Evolutionary conservation across 64 coral and sea anemone species (phyloP).

Genomic region (Catalaphyllia jardinei): DNA sequence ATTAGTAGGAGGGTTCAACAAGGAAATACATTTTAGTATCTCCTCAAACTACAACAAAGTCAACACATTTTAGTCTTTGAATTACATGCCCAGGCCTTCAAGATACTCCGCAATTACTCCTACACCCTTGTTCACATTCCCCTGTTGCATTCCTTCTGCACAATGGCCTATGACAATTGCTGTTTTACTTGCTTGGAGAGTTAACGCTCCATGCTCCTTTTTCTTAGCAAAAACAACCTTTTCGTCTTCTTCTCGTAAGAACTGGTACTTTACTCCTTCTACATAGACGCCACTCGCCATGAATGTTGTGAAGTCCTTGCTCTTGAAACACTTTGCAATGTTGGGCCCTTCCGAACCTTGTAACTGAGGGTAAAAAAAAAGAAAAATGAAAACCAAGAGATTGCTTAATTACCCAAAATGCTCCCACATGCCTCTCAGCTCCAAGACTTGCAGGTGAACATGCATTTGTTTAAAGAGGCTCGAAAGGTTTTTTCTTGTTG

Average conservation of each 20-base stretch:
- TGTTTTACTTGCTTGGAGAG: slow-evolving; percentile 63
- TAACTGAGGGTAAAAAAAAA: neutral
- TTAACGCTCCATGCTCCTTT: slow-evolving; percentile 37
- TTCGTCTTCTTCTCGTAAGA: slow-evolving; percentile 48
- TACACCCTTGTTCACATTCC: slow-evolving; percentile 48
- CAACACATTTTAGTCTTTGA: neutral
- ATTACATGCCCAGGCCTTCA: slow-evolving; percentile 46
- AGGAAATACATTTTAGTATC: neutral
- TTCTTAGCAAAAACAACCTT: slow-evolving; percentile 62
- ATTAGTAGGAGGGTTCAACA: slow-evolving; percentile 1
- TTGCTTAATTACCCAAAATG: too few species aligned
- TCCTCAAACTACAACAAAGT: neutral
- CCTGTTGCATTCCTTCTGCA: slow-evolving; percentile 44
- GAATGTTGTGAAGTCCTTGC: slow-evolving; percentile 61
- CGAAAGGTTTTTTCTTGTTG: too few species aligned
- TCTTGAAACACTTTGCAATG: slow-evolving; percentile 58
- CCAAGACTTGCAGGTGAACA: too few species aligned
- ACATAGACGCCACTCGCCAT: slow-evolving; percentile 31
- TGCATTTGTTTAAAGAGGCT: too few species aligned
- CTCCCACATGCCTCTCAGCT: too few species aligned
- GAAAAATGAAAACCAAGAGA: neutral
- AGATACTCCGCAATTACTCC: slow-evolving; percentile 51
- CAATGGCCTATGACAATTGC: slow-evolving; percentile 67
- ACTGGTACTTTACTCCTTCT: slow-evolving; percentile 52
- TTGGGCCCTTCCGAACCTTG: neutral